A percentile compares a stretch with the other conserved stretches of the same genome.
Conservation (phyloP, 2,888 invertebrate genomes). For the Standfussiana lucernea region DNA sequence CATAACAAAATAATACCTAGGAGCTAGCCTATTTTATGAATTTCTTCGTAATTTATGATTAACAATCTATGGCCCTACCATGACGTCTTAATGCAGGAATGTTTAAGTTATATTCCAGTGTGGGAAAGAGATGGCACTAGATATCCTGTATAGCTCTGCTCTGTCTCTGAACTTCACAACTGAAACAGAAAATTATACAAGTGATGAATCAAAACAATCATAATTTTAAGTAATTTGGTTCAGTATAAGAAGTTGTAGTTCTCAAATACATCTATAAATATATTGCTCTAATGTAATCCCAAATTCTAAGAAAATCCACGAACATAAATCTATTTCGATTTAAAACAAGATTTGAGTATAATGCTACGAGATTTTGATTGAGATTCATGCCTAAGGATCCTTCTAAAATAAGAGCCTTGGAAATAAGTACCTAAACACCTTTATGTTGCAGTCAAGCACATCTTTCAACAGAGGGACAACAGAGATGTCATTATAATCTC, state of each 20-base stretch:
- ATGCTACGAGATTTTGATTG: not conserved
- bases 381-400: not conserved
- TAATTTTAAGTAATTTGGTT: not conserved
- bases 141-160: too few relatives aligned
- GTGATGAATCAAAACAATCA: not conserved
- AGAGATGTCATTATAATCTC: not conserved
- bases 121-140: too few relatives aligned
- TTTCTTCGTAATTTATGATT: too few relatives aligned
- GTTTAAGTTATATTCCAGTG: too few relatives aligned
- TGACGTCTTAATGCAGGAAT: too few relatives aligned
- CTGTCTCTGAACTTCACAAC: too few relatives aligned
- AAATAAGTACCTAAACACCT: not conserved
- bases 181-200: not conserved
- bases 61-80: too few relatives aligned
- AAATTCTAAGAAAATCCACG: not conserved
- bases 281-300: not conserved
- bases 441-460: conserved; percentile 1
- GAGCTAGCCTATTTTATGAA: too few relatives aligned
- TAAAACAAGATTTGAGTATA: not conserved
- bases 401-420: not conserved
- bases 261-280: not conserved
- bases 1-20: not conserved
- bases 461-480: not conserved
- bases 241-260: not conserved
- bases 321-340: not conserved